Evolutionary conservation across 1,140 invertebrate species (phyloP).

Genomic region (Drosophila simulans): DNA sequence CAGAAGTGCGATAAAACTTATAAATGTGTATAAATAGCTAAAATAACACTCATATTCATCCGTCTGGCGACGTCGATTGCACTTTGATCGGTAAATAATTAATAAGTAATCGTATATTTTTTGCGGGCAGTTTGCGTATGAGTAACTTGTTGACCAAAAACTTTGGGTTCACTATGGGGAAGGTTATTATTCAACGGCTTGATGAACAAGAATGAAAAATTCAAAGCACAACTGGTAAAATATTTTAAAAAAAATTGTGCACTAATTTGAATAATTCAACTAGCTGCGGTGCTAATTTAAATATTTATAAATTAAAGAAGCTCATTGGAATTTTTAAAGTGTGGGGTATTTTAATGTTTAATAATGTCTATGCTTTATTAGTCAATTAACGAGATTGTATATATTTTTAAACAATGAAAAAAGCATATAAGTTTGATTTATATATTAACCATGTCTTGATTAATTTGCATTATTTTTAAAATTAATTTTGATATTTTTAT

Average conservation of each 20-base stretch:
- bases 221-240: neutral
- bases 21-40: conserved; percentile 44
- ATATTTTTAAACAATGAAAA: too few species aligned
- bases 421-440: too few species aligned
- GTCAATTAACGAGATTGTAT: too few species aligned
- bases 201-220: neutral
- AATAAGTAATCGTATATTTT: conserved; percentile 28
- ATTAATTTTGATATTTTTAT: too few species aligned
- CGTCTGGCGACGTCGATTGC: conserved; percentile 31
- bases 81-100: conserved; percentile 60
- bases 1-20: conserved; percentile 41
- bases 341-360: too few species aligned
- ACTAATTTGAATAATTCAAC: neutral
- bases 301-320: neutral
- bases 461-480: too few species aligned
- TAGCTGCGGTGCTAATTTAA: neutral
- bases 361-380: too few species aligned
- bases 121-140: conserved; percentile 4
- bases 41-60: conserved; percentile 20
- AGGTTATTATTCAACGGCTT: neutral
- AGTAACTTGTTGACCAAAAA: conserved; percentile 41
- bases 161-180: neutral
- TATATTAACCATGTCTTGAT: too few species aligned
- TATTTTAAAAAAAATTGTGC: neutral
- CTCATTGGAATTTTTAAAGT: too few species aligned